Conservation (phyloP, 2,113 vertebrate species). For the Mugil cephalus region DNA sequence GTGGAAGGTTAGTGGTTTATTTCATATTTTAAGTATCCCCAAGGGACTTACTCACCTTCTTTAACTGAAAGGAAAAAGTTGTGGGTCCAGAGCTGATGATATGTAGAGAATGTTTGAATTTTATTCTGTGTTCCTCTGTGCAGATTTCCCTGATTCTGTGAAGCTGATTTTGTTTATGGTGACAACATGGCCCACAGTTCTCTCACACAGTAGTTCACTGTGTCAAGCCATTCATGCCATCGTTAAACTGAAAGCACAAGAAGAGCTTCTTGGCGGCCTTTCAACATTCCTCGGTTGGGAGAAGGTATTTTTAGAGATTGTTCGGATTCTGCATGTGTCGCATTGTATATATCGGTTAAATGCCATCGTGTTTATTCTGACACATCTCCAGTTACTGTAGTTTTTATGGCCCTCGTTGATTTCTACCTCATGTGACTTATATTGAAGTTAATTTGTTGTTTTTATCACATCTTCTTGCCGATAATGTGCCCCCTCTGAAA, state of each 20-base stretch:
- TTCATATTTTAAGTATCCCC: neutral
- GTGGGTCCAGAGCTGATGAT: no score
- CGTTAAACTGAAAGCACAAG: constrained; percentile 84
- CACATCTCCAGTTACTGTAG: neutral
- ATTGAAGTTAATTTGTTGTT: neutral
- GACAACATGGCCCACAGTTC: constrained; percentile 89
- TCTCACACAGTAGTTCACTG: constrained; percentile 82
- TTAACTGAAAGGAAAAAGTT: no score
- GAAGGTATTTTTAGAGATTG: constrained; percentile 78
- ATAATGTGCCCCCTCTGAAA: neutral
- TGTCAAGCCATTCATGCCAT: constrained; percentile 90
- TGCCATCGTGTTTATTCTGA: neutral
- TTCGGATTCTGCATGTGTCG: neutral
- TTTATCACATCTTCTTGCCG: constrained; percentile 6
- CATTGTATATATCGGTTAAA: neutral
- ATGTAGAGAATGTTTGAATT: no score
- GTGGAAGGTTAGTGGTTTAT: constrained; percentile 86
- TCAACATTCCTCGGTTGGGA: constrained; percentile 90
- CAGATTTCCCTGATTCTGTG: constrained; percentile 90
- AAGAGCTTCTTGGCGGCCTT: constrained; percentile 83
- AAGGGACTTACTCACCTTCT: no score
- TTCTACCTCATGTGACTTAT: neutral
- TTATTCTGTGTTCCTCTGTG: constrained; percentile 16
- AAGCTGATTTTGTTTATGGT: constrained; percentile 91
- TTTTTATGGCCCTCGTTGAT: no score